phyloP scores from a whole-genome alignment of 30 jellyfish, hydroid and myxozoan species.

The Hydra vulgaris region DNA sequence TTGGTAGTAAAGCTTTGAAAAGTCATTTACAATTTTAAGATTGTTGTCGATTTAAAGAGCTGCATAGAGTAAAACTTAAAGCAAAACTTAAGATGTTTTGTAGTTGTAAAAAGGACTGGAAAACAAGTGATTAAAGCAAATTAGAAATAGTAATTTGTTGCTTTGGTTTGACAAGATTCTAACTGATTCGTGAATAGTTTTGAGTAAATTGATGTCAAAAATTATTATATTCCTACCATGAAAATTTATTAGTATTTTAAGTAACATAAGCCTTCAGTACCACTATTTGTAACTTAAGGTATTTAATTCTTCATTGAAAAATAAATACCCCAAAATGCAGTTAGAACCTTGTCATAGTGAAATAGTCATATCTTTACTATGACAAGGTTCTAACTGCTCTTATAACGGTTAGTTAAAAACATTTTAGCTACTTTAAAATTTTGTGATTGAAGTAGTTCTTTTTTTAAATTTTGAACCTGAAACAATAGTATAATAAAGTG shows the following conservation, averaged over 20 bases:
- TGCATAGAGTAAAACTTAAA: too few relatives aligned
- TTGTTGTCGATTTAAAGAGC: too few relatives aligned
- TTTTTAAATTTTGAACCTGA: not conserved
- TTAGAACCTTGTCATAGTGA: not conserved
- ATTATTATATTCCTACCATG: not conserved
- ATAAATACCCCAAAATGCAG: not conserved
- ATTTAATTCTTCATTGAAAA: not conserved
- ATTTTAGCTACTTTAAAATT: not conserved
- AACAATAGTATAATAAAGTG: not conserved
- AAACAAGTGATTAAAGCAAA: too few relatives aligned
- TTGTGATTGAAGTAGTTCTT: not conserved
- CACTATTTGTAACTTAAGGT: not conserved
- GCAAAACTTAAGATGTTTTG: too few relatives aligned
- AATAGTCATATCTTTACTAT: not conserved
- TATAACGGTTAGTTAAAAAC: not conserved
- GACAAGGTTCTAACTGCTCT: not conserved
- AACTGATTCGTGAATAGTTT: not conserved
- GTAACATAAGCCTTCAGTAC: not conserved
- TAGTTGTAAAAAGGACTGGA: too few relatives aligned
- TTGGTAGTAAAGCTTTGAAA: too few relatives aligned
- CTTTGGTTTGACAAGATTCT: not conserved
- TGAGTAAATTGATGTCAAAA: not conserved
- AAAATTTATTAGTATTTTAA: too few relatives aligned
- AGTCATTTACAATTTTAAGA: too few relatives aligned
- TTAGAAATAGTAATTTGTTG: not conserved